Percentiles rank a stretch among this genome's conserved stretches.
Conservation (phyloP, 92 coral and sea anemone species). For the Palythoa caribaeorum region DNA sequence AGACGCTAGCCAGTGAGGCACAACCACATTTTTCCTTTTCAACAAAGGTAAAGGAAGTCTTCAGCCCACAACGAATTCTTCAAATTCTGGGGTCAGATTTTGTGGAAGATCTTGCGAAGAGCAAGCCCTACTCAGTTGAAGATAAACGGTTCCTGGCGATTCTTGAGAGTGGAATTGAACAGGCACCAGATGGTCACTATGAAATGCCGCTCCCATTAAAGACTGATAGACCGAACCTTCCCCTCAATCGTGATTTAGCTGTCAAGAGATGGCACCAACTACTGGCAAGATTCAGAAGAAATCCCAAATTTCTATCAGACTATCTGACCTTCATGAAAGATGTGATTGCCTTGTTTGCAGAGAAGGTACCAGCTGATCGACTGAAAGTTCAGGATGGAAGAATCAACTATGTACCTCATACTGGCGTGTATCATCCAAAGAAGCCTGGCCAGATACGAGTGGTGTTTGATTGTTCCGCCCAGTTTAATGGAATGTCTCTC, state of each 20-base stretch:
- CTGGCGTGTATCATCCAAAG: conserved; percentile 58
- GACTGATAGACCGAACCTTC: too few species aligned
- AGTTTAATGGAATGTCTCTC: background rate
- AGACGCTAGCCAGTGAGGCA: too few species aligned
- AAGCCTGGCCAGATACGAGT: conserved; percentile 47
- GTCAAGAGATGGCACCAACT: too few species aligned
- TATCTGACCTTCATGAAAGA: conserved; percentile 37
- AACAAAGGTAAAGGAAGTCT: too few species aligned
- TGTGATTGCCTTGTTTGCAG: conserved; percentile 51
- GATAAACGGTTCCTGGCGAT: background rate
- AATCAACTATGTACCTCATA: conserved; percentile 60
- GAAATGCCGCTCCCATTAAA: too few species aligned
- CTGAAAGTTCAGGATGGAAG: conserved; percentile 55
- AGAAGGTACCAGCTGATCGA: conserved; percentile 42
- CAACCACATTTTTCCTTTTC: too few species aligned
- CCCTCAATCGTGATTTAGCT: too few species aligned
- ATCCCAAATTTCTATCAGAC: conserved; percentile 44
- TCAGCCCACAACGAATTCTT: too few species aligned
- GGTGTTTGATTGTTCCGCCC: conserved; percentile 16
- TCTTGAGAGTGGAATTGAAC: conserved; percentile 40
- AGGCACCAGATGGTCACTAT: background rate
- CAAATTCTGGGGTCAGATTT: too few species aligned
- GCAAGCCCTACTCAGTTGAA: too few species aligned
- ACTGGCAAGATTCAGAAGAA: background rate
- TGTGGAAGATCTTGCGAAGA: too few species aligned